Evolutionary conservation across 1,140 invertebrate species (phyloP).

Genomic region (Brachionus manjavacas): DNA sequence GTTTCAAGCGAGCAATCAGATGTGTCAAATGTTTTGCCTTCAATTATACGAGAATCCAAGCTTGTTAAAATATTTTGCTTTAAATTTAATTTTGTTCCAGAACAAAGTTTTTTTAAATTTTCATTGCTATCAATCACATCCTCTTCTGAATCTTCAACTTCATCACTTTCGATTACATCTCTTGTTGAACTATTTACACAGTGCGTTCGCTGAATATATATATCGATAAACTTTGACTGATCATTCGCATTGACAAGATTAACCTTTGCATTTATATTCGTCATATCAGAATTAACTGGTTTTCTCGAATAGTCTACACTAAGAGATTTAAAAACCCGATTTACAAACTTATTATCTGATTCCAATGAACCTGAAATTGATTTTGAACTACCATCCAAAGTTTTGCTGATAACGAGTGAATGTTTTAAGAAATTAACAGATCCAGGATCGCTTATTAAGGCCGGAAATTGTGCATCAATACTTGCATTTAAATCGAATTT

Average conservation of each 20-base stretch:
- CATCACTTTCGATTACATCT: not conserved
- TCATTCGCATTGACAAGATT: not conserved
- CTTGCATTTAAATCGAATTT: not conserved
- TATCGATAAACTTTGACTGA: not conserved
- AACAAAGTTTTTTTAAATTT: not conserved
- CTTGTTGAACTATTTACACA: not conserved
- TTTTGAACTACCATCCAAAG: not conserved
- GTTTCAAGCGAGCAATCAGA: not conserved
- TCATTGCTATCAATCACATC: not conserved
- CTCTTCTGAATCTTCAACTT: not conserved
- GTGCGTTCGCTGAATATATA: not conserved
- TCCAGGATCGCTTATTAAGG: not conserved
- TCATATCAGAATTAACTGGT: not conserved
- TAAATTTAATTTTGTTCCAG: constrained; percentile 1
- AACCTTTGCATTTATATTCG: not conserved
- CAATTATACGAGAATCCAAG: not conserved
- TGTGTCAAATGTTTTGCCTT: not conserved
- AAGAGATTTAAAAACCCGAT: not conserved
- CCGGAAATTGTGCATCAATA: not conserved
- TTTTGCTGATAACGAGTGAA: not conserved
- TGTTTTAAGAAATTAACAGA: not conserved
- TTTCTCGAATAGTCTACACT: constrained; percentile 15
- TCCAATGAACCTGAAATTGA: not conserved
- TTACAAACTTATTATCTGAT: not conserved
- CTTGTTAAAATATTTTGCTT: not conserved